Conservation (phyloP, 2,113 vertebrate genomes). For the Chunga burmeisteri region DNA sequence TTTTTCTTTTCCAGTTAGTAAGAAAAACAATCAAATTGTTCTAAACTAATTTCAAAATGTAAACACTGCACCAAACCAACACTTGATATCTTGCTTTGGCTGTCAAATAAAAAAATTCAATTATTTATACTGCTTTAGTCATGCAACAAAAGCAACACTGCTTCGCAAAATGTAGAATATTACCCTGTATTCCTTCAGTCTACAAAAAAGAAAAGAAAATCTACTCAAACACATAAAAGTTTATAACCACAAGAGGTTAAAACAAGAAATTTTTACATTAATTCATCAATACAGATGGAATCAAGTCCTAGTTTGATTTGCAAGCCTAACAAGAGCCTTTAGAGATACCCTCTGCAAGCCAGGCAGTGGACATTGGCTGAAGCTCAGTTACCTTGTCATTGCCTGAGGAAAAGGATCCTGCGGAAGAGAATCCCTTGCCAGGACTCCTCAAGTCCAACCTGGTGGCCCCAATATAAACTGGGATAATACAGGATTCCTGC, state of each 20-base stretch:
- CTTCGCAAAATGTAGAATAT: neutral
- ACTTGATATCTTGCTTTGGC: conserved; percentile 19
- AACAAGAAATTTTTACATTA: neutral
- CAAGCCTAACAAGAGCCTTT: neutral
- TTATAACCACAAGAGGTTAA: neutral
- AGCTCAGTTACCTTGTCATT: neutral
- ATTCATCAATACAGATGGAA: neutral
- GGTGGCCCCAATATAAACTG: neutral
- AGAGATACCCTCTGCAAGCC: neutral
- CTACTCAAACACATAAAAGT: neutral
- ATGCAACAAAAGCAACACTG: neutral
- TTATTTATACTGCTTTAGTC: conserved; percentile 37
- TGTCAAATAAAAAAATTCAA: neutral
- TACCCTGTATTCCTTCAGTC: neutral
- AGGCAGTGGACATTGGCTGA: neutral
- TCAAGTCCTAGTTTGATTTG: neutral
- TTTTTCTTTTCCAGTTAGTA: neutral
- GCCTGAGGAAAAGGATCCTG: neutral
- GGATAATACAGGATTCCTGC: neutral
- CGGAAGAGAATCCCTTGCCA: neutral
- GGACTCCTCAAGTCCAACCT: neutral
- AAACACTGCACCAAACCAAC: conserved; percentile 2
- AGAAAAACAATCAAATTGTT: neutral
- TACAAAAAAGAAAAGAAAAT: neutral
- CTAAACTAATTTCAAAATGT: conserved; percentile 9